A percentile compares a stretch with the other conserved stretches of the same genome.
Conservation (phyloP, 2,888 invertebrate genomes). For the Syrphus vitripennis region DNA sequence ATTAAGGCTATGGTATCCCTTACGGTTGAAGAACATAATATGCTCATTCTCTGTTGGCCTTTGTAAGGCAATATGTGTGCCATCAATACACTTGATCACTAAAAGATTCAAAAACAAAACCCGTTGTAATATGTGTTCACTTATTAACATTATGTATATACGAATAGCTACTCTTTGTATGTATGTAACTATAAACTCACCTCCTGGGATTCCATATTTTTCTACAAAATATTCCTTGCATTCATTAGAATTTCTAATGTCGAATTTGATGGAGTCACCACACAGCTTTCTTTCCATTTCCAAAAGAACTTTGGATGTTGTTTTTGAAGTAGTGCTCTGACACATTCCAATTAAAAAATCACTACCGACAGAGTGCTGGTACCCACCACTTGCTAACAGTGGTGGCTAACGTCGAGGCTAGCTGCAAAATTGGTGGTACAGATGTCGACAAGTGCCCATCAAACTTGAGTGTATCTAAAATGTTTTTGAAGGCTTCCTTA, state of each 20-base stretch:
- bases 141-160: no score
- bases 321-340: not conserved
- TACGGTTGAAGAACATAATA: not conserved
- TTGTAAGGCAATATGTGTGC: not conserved
- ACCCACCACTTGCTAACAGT: not conserved
- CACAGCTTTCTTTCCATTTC: not conserved
- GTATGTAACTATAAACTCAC: not conserved
- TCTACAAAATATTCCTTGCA: not conserved
- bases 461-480: no score
- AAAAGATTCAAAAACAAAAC: not conserved
- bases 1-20: not conserved
- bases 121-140: not conserved
- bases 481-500: no score
- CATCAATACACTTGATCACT: not conserved
- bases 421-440: not conserved
- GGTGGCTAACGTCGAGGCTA: not conserved
- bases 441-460: not conserved
- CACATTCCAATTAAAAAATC: not conserved
- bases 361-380: not conserved
- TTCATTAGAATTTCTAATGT: not conserved
- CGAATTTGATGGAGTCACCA: not conserved
- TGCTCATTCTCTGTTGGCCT: not conserved
- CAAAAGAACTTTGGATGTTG: not conserved
- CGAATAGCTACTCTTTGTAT: not conserved
- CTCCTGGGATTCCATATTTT: not conserved